Conservation (phyloP, 2,797 vertebrate species). For the Helostoma temminkii region DNA sequence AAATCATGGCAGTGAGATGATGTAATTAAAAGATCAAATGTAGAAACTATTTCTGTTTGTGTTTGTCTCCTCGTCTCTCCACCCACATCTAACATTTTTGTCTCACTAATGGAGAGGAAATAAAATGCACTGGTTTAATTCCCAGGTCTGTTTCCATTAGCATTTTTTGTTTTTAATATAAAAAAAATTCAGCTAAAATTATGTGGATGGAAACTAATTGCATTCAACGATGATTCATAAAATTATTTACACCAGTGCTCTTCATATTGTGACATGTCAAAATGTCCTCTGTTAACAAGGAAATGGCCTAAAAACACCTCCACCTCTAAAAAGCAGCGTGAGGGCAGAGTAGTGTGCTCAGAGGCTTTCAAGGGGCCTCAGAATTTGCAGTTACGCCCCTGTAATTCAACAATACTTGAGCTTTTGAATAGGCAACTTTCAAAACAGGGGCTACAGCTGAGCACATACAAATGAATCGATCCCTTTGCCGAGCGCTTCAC, state of each 20-base stretch:
- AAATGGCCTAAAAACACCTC: neutral
- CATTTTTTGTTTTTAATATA: neutral
- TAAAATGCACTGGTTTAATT: neutral
- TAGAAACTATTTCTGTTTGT: neutral
- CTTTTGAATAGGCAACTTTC: conserved; percentile 19
- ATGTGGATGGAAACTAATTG: too few relatives aligned
- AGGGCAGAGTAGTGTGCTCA: neutral
- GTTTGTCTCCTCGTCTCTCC: neutral
- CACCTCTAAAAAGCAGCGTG: neutral
- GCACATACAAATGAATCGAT: conserved; percentile 58
- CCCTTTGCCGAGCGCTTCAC: conserved; percentile 32
- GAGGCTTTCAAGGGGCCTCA: neutral
- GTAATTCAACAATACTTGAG: conserved; percentile 11
- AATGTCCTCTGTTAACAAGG: neutral
- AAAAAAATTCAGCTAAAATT: neutral
- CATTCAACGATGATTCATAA: neutral
- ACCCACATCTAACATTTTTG: neutral
- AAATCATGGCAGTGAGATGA: neutral
- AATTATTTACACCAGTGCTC: neutral
- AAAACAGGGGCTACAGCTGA: conserved; percentile 43
- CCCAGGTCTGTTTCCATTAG: neutral
- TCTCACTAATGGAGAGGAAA: neutral
- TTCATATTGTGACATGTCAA: neutral
- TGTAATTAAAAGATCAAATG: neutral
- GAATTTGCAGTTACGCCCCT: conserved; percentile 29